phyloP scores from a whole-genome alignment of 2,888 invertebrate species.

The Apocheima hispidaria region DNA sequence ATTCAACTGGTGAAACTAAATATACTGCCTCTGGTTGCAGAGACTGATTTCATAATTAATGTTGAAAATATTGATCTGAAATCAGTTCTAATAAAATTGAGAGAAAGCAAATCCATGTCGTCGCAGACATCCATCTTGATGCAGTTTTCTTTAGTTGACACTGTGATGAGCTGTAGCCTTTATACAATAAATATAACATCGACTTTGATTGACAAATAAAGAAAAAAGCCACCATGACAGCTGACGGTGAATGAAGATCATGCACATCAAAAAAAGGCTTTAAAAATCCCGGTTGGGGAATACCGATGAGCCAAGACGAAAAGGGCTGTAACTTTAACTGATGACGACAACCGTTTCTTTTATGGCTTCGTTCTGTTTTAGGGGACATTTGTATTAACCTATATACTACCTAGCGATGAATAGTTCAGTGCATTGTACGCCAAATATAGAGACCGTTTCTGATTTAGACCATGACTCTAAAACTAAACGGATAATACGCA shows the following conservation, averaged over 20 bases:
- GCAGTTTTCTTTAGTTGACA: background rate
- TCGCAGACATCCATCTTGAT: too few relatives aligned
- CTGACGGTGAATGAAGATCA: constrained; percentile 40
- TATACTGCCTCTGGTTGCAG: background rate
- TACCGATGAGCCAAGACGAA: constrained; percentile 44
- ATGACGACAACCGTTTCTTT: constrained; percentile 43
- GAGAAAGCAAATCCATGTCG: background rate
- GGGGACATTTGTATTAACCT: constrained; percentile 37
- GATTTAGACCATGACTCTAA: constrained; percentile 28
- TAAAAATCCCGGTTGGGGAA: constrained; percentile 41
- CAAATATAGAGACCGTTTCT: constrained; percentile 19
- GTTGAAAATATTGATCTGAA: background rate
- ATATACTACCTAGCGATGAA: constrained; percentile 29
- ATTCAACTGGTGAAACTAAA: background rate
- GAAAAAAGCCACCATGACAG: constrained; percentile 26
- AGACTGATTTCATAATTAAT: background rate
- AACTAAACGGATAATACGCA: constrained; percentile 13
- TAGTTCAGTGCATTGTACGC: constrained; percentile 26
- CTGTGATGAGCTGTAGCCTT: background rate
- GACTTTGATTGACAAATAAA: constrained; percentile 12
- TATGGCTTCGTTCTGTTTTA: constrained; percentile 41
- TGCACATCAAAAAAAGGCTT: constrained; percentile 43
- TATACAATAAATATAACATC: constrained; percentile 21
- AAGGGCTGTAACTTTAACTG: constrained; percentile 46
- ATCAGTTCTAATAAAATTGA: background rate